Base-by-base conservation (phyloP, 2,113 vertebrate genomes). In the Hippocampus comes region DNA sequence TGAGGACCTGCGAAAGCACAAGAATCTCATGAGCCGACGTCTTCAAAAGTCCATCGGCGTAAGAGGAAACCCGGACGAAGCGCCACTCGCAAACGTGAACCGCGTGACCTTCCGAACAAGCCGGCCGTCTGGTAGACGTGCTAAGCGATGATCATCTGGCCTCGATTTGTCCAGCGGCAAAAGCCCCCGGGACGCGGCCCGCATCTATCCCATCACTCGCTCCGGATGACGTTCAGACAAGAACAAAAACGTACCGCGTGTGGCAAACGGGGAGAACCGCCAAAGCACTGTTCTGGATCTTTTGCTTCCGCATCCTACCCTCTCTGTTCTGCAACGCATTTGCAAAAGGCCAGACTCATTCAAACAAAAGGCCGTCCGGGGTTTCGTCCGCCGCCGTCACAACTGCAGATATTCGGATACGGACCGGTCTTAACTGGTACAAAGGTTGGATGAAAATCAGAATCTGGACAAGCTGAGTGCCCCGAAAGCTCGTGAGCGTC, bases 1-100 rank as follows among this genome's bases (percentile, higher is more conserved):
- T 14, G 38, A 74, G 23, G 72, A 87, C 81, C 90, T 92, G 74
- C 7, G 57, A 4, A 43, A 14, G 0, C 48, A 59, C 2, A 8
- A 63, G 17, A 30, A 74, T n/a, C n/a, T 11, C 10, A n/a, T 38
- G 0, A 14, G 1, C 72, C 1, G 38, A 27, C 21, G 41, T 55
- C 18, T 20, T 18, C 2, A 6, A 46, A 14, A 46, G 10, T 12
- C 2, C n/a, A 53, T 3, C 18, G 68, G 12, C 20, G 76, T 68
- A 70, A 38, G 20, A 67, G 34, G 46, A 84, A 63, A 15, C 17
- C 59, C 49, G 67, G 2, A 21, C 12, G 10, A 25, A 9, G 0
- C 2, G 11, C 20, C 43, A 68, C 67, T 71, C 71, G 55, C 43
- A 42, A 65, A 80, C 20, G 5, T n/a, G 72, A 83, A 51, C 23